Percentiles rank a stretch among this genome's conserved stretches.
These are phyloP conservation scores for Syritta pipiens DNA, from an alignment of 2,888 invertebrate species.

Conservation along the genomic window DNA sequence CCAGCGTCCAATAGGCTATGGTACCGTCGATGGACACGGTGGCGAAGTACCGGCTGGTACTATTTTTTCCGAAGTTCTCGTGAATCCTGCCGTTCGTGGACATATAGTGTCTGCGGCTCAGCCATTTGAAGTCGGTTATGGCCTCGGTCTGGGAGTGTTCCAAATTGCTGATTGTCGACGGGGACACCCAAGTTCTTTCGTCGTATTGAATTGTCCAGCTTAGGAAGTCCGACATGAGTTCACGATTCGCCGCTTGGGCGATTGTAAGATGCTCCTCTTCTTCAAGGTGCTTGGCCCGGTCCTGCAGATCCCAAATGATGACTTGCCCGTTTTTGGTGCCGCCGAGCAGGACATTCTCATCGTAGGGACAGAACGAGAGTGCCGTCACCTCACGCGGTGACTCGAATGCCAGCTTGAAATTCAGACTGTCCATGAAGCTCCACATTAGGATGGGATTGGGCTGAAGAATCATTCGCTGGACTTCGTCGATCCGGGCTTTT, in stretches of 20 bases:
- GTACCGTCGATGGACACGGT: conserved; percentile 85
- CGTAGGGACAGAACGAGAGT: conserved; percentile 85
- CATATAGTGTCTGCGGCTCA: conserved; percentile 83
- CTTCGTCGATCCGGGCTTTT: conserved; percentile 78
- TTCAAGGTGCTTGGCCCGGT: conserved; percentile 83
- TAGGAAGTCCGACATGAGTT: conserved; percentile 83
- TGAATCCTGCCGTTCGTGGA: conserved; percentile 82
- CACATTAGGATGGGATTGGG: conserved; percentile 86
- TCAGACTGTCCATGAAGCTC: conserved; percentile 86
- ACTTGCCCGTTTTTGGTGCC: conserved; percentile 87
- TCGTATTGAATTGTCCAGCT: conserved; percentile 85
- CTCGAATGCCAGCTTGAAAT: conserved; percentile 85
- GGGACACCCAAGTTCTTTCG: conserved; percentile 81
- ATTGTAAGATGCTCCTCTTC: conserved; percentile 82
- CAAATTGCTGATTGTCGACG: conserved; percentile 83
- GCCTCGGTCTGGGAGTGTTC: conserved; percentile 83
- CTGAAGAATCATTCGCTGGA: conserved; percentile 82
- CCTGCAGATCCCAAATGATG: conserved; percentile 85
- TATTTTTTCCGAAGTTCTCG: conserved; percentile 77
- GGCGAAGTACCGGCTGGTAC: conserved; percentile 83
- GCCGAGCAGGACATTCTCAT: conserved; percentile 85
- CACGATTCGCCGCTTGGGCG: conserved; percentile 83
- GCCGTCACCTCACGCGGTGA: conserved; percentile 84
- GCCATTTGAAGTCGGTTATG: conserved; percentile 85
- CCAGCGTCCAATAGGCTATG: conserved; percentile 86